Evolutionary conservation across 1,140 invertebrate species (phyloP).

Genomic region (Drosophila fuyamai): DNA sequence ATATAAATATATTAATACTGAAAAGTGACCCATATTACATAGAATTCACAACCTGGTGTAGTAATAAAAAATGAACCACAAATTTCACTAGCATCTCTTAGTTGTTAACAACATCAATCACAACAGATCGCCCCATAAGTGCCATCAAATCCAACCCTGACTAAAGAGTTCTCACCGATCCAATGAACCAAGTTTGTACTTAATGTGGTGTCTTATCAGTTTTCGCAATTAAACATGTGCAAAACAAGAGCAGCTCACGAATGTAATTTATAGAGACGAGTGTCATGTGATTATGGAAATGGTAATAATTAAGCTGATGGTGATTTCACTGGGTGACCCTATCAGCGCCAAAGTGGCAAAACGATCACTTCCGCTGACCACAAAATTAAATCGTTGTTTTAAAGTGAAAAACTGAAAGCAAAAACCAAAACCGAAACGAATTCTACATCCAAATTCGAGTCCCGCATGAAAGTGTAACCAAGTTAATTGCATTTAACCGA

Average conservation of each 20-base stretch:
- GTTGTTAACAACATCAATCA: background rate
- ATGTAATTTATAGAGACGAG: constrained; percentile 7
- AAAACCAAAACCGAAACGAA: constrained; percentile 20
- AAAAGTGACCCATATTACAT: no score
- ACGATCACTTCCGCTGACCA: constrained; percentile 29
- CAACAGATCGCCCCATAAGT: background rate
- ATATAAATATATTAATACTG: no score
- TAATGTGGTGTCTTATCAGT: constrained; percentile 17
- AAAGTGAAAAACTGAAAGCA: constrained; percentile 1
- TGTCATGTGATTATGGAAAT: background rate
- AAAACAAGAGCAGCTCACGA: constrained; percentile 12
- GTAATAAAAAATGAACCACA: no score
- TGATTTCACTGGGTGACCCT: constrained; percentile 18
- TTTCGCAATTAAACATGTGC: constrained; percentile 16
- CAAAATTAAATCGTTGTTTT: background rate
- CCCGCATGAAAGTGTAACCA: constrained; percentile 41
- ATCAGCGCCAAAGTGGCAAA: constrained; percentile 25
- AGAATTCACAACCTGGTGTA: no score
- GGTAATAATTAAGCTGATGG: constrained; percentile 1
- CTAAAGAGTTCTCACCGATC: background rate
- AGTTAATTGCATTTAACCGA: constrained; percentile 48
- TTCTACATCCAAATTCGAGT: background rate
- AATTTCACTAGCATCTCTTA: no score
- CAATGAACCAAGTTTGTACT: background rate
- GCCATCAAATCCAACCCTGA: background rate